Percentiles rank a stretch among this genome's conserved stretches.
Conservation (phyloP, 2,797 vertebrate species). For the Trichosurus vulpecula region DNA sequence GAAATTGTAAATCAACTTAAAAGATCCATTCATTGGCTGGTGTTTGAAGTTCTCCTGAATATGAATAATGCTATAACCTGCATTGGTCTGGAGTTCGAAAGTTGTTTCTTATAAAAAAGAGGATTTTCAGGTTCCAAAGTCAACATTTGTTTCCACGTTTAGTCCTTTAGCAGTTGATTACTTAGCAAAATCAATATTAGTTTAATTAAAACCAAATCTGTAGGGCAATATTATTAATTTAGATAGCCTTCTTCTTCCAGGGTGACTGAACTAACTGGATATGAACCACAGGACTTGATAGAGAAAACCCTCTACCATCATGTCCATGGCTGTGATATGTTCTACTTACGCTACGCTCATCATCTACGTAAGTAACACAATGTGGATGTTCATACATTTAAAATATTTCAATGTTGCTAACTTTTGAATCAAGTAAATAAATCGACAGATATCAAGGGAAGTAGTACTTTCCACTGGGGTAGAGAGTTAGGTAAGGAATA, state of each 20-base stretch:
- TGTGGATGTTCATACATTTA: background rate
- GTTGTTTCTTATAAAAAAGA: slow-evolving; percentile 66
- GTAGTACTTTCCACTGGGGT: background rate
- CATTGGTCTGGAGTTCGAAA: slow-evolving; percentile 45
- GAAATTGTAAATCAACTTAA: slow-evolving; percentile 26
- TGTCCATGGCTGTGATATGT: slow-evolving; percentile 92
- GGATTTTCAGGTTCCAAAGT: slow-evolving; percentile 71
- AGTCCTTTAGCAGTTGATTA: slow-evolving; percentile 60
- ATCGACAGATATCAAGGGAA: background rate
- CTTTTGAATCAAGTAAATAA: background rate
- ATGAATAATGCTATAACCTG: slow-evolving; percentile 42
- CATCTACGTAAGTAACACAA: slow-evolving; percentile 90
- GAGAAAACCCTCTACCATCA: slow-evolving; percentile 98
- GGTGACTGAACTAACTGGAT: slow-evolving; percentile 95
- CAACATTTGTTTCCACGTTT: slow-evolving; percentile 38
- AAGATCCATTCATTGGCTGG: slow-evolving; percentile 32
- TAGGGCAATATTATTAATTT: slow-evolving; percentile 51
- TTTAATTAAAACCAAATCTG: slow-evolving; percentile 31
- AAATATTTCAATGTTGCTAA: background rate
- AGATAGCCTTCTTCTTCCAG: slow-evolving; percentile 81
- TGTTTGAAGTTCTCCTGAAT: slow-evolving; percentile 40
- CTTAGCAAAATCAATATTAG: slow-evolving; percentile 39
- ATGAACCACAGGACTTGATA: slow-evolving; percentile 96
- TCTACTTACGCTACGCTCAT: slow-evolving; percentile 94
- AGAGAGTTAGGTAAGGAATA: background rate